A percentile compares a stretch with the other conserved stretches of the same genome.
These are phyloP conservation scores for Ceratosolen fusciceps DNA, from an alignment of 1,140 invertebrate species.

Conservation along the genomic window DNA sequence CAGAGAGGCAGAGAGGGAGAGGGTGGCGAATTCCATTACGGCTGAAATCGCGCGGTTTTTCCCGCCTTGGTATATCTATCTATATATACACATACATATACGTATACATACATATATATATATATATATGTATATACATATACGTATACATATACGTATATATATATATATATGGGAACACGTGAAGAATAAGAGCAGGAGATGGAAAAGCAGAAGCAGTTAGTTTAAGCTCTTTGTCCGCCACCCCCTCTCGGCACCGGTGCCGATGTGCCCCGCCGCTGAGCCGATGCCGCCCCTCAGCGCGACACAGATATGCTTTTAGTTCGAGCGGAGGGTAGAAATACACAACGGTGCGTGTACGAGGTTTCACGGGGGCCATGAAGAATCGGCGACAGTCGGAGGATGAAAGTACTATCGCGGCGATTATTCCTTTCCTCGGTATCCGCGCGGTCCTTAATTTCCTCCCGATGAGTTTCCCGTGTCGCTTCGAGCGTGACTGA, in stretches of 20 bases:
- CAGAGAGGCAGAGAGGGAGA: background rate
- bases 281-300: conserved; percentile 14
- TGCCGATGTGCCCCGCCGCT: background rate
- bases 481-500: background rate
- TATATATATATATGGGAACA: too few species aligned
- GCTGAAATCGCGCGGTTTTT: background rate
- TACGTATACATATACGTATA: too few species aligned
- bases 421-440: background rate
- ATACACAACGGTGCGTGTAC: background rate
- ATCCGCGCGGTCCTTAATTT: background rate
- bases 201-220: conserved; percentile 40
- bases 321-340: conserved; percentile 54
- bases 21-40: background rate
- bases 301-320: conserved; percentile 61
- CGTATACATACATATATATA: too few species aligned
- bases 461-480: background rate
- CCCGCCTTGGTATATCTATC: background rate
- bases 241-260: background rate
- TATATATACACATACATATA: too few species aligned
- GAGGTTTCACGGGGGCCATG: conserved; percentile 33
- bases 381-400: conserved; percentile 36
- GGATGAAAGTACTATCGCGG: background rate
- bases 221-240: conserved; percentile 9
- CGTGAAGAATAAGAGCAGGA: conserved; percentile 19
- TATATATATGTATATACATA: too few species aligned